phyloP scores from a whole-genome alignment of 2,797 vertebrate species.

The Acanthurus tractus region DNA sequence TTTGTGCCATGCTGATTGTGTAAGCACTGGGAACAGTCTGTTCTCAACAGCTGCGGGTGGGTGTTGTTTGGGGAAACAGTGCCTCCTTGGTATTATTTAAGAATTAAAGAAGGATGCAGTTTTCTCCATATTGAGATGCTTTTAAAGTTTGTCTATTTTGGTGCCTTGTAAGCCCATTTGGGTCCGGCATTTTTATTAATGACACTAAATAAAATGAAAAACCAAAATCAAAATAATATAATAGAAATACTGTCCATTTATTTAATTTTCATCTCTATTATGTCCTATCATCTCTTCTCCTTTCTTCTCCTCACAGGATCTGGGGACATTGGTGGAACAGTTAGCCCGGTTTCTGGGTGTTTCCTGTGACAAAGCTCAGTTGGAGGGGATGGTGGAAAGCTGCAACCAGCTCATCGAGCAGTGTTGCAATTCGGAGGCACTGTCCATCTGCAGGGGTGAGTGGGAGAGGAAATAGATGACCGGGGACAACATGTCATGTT shows the following conservation, averaged over 20 bases:
- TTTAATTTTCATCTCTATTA: not conserved
- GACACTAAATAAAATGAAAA: too few species aligned
- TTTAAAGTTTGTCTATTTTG: not conserved
- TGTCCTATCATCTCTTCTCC: not conserved
- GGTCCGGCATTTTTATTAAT: too few species aligned
- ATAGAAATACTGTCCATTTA: too few species aligned
- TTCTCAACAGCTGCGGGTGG: conserved; percentile 18
- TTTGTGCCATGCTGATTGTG: not conserved
- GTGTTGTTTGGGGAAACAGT: conserved; percentile 29
- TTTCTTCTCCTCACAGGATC: conserved; percentile 84
- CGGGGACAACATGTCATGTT: not conserved
- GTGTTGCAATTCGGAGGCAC: conserved; percentile 94
- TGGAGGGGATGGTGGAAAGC: conserved; percentile 93
- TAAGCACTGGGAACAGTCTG: conserved; percentile 11
- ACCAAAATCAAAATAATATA: too few species aligned
- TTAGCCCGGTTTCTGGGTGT: conserved; percentile 94
- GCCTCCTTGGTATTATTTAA: not conserved
- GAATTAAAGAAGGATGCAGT: not conserved
- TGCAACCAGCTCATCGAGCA: conserved; percentile 98
- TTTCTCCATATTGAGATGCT: not conserved
- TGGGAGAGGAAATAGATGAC: not conserved
- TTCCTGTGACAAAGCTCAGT: conserved; percentile 94
- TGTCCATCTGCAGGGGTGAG: conserved; percentile 93
- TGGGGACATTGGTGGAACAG: conserved; percentile 92
- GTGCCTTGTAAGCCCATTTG: too few species aligned